phyloP scores from a whole-genome alignment of 2,113 vertebrate genomes.

The Carlito syrichta region DNA sequence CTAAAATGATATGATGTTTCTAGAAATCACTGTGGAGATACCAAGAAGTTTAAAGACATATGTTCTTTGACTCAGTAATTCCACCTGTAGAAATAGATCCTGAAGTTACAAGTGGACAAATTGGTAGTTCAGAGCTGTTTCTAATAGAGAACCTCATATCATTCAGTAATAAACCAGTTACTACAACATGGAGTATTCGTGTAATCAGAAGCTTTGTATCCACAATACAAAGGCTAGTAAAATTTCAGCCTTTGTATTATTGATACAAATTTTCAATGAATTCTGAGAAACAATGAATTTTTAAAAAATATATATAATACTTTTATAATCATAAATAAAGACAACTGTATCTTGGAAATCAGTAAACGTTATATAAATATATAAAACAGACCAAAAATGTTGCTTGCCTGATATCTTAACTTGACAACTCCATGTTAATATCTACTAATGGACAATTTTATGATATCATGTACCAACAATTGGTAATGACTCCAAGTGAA shows the following conservation, averaged over 20 bases:
- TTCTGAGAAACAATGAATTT: not conserved
- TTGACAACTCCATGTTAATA: not conserved
- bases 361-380: not conserved
- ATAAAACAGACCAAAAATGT: not conserved
- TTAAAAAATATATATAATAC: not conserved
- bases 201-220: not conserved
- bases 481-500: not conserved
- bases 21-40: not conserved
- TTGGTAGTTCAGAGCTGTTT: not conserved
- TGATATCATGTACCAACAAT: not conserved
- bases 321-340: not conserved
- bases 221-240: not conserved
- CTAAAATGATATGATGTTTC: not conserved
- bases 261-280: not conserved
- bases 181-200: not conserved
- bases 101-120: not conserved
- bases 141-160: not conserved
- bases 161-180: not conserved
- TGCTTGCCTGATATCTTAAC: not conserved
- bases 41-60: not conserved
- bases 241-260: not conserved
- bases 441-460: not conserved
- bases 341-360: not conserved
- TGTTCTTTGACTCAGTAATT: not conserved
- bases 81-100: not conserved